Conservation (phyloP, 2,113 vertebrate genomes). For the Hylia prasina region DNA sequence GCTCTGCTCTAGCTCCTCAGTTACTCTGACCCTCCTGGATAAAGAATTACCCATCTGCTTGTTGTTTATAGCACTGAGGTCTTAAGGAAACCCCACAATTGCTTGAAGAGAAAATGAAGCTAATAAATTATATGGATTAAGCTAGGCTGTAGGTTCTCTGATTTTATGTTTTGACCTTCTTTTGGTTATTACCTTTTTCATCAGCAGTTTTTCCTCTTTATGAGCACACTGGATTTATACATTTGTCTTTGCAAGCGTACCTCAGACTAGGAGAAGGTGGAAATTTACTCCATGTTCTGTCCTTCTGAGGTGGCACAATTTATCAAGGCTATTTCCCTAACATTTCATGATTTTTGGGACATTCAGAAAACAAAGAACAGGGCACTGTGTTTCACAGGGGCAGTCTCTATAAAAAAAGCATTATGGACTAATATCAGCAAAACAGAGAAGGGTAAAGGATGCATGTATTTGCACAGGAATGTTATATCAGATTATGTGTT, state of each 20-base stretch:
- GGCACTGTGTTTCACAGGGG: background rate
- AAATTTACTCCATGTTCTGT: background rate
- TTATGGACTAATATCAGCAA: background rate
- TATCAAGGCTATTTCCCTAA: background rate
- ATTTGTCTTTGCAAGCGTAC: background rate
- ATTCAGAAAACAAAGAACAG: background rate
- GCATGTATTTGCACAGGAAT: background rate
- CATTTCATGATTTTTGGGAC: background rate
- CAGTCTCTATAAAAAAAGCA: rapidly evolving
- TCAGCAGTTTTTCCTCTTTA: background rate
- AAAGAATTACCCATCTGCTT: background rate
- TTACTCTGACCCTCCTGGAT: background rate
- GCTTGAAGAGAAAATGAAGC: background rate
- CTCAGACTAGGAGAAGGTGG: background rate
- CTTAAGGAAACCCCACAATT: background rate
- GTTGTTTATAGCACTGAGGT: background rate
- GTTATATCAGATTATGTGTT: background rate
- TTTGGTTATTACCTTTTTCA: conserved; percentile 26
- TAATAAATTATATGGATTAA: background rate
- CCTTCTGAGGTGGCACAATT: background rate
- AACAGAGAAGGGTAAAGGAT: background rate
- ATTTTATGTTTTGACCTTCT: conserved; percentile 44
- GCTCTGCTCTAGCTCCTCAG: background rate
- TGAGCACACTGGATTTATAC: background rate
- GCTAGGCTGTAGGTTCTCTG: background rate